Evolutionary conservation across 2,888 invertebrate species (phyloP), one percentile per base, ranked within the genome.

Genomic region (Stomorhina lunata): DNA sequence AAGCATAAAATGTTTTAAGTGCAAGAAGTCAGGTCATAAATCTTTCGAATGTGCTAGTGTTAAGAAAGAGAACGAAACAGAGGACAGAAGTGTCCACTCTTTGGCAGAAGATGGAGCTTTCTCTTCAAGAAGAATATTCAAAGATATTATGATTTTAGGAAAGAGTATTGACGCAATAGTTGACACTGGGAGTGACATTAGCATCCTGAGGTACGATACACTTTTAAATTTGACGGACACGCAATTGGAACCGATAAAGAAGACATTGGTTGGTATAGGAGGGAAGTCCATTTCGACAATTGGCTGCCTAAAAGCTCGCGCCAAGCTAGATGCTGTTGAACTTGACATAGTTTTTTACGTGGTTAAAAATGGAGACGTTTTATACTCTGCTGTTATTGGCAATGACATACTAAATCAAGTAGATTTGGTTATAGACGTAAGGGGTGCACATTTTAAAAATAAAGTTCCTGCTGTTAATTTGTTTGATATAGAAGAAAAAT

Each of bases 101-200:
- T 4, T 40, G 1, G 10, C 61, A 0, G 40, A 25, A 9, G 43
- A 61, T 7, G 15, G 10, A 4, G 1, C n/a, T 2, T 43, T 12
- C 10, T 2, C 40, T 5, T 34, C 57, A 6, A 22, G 25, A 27
- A 27, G 53, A 17, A 40, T 68, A 10, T 68, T 53, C 27, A 68
- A 68, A 17, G 53, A 53, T 25, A 40, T 55, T 0, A 5, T 0
- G 1, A 2, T 68, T 37, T 53, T 27, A 2, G 37, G 9, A 0
- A 48, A 15, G 17, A 65, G 55, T 10, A 25, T 77, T 5, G 45
- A 55, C 48, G 65, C 69, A 0, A 12, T 78, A 4, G 48, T 78
- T 4, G 78, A 78, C 34, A 78, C 78, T n/a, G 71, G 78, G 15
- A 57, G 78, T 34, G 66, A 78, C 7, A 43, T 78, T 15, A 57